Percentiles rank a stretch among this genome's conserved stretches.
Conservation (phyloP, 2,797 vertebrate genomes). For the Lacerta bilineata region DNA sequence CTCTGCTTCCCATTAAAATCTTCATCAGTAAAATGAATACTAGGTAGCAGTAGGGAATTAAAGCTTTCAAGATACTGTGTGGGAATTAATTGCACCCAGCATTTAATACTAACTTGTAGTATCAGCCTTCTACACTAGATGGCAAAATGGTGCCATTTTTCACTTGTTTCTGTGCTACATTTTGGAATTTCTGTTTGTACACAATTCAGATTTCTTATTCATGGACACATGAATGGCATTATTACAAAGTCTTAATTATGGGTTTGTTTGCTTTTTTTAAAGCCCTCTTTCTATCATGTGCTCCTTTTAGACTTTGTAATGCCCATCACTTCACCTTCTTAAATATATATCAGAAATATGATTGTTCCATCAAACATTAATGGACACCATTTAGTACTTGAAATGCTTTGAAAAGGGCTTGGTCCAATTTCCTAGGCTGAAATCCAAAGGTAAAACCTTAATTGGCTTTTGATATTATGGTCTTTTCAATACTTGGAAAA, state of each 20-base stretch:
- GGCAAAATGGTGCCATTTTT: conserved; percentile 78
- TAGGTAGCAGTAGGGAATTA: not conserved
- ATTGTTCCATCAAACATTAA: not conserved
- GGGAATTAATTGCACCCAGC: not conserved
- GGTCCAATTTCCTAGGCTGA: not conserved
- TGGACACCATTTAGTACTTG: not conserved
- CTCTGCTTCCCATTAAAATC: not conserved
- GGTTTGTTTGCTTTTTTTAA: not conserved
- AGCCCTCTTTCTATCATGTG: not conserved
- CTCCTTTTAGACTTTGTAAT: conserved; percentile 1
- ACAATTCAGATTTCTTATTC: not conserved
- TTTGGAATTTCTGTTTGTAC: conserved; percentile 8
- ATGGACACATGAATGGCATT: not conserved
- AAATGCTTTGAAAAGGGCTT: conserved; percentile 6
- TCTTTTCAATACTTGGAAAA: not conserved
- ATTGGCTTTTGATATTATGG: not conserved
- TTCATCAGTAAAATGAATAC: not conserved
- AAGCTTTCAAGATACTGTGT: not conserved
- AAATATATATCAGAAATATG: not conserved
- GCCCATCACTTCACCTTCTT: not conserved
- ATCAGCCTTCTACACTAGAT: conserved; percentile 75
- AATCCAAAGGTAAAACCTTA: conserved; percentile 1
- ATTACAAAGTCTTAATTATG: conserved; percentile 9
- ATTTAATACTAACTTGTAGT: conserved; percentile 64
- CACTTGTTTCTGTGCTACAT: not conserved